A percentile compares a stretch with the other conserved stretches of the same genome.
These are phyloP conservation scores for Heliopora coerulea DNA, from an alignment of 92 coral and sea anemone genomes.

Conservation along the genomic window DNA sequence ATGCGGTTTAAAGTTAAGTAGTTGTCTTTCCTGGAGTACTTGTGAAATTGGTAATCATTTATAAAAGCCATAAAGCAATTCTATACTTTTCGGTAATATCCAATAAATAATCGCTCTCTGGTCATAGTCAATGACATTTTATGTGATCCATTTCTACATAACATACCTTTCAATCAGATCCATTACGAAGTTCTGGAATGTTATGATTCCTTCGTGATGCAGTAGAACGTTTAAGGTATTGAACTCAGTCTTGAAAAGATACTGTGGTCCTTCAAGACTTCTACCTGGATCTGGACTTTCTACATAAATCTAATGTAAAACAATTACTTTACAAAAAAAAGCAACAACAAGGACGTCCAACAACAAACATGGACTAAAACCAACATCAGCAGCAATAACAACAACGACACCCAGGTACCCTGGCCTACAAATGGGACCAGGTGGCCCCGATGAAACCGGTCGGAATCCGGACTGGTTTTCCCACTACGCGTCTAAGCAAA, in stretches of 20 bases:
- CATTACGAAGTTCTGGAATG: slow-evolving; percentile 76
- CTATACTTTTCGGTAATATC: no score
- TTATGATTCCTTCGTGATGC: slow-evolving; percentile 82
- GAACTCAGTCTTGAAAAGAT: slow-evolving; percentile 56
- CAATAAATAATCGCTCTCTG: no score
- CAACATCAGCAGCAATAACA: neutral
- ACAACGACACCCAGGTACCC: neutral
- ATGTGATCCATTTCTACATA: no score
- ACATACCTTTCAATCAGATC: slow-evolving; percentile 74
- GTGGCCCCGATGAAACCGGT: no score
- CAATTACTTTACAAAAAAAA: neutral
- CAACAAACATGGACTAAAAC: neutral
- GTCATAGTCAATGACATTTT: neutral
- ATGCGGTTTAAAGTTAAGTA: no score
- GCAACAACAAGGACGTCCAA: neutral
- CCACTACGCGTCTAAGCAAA: no score
- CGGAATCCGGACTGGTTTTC: no score
- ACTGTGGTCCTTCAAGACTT: slow-evolving; percentile 62
- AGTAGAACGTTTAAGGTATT: slow-evolving; percentile 75
- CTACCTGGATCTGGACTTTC: slow-evolving; percentile 67
- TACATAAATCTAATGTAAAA: slow-evolving; percentile 63
- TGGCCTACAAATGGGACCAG: no score
- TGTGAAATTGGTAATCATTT: no score
- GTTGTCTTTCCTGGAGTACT: no score
- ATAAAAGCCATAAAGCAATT: no score